Percentiles rank a stretch among this genome's conserved stretches.
These are phyloP conservation scores for Clistopyga incitator DNA, from an alignment of 2,888 invertebrate genomes.

Conservation along the genomic window DNA sequence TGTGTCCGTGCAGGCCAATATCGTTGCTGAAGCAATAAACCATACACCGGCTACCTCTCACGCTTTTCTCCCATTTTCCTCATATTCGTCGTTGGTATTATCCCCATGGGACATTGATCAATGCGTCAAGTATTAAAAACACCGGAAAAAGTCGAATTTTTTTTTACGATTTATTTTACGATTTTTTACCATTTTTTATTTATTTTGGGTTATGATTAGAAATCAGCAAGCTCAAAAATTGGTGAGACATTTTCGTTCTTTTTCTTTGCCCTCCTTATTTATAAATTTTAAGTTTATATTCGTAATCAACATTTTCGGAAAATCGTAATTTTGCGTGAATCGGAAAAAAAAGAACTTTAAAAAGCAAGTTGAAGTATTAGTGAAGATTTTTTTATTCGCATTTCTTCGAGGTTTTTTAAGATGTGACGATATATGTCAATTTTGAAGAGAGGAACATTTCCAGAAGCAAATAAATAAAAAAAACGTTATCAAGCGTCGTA, in stretches of 20 bases:
- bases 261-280: no score
- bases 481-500: conserved; percentile 32
- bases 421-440: neutral
- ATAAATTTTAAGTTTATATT: no score
- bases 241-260: no score
- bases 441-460: neutral
- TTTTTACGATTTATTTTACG: no score
- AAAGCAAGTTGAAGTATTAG: no score
- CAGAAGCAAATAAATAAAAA: neutral
- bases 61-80: conserved; percentile 28
- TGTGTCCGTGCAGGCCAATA: conserved; percentile 54
- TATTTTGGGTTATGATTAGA: no score
- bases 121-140: neutral
- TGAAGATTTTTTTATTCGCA: neutral
- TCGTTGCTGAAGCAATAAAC: conserved; percentile 65
- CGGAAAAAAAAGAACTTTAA: no score
- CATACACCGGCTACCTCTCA: conserved; percentile 58
- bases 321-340: no score
- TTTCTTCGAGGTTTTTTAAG: neutral
- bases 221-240: no score
- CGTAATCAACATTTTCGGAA: no score
- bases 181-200: no score
- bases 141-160: neutral
- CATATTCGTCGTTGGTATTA: conserved; percentile 22
- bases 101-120: conserved; percentile 11